A percentile compares a stretch with the other conserved stretches of the same genome.
Conservation (phyloP, 2,888 invertebrate species). For the Fragum fragum region DNA sequence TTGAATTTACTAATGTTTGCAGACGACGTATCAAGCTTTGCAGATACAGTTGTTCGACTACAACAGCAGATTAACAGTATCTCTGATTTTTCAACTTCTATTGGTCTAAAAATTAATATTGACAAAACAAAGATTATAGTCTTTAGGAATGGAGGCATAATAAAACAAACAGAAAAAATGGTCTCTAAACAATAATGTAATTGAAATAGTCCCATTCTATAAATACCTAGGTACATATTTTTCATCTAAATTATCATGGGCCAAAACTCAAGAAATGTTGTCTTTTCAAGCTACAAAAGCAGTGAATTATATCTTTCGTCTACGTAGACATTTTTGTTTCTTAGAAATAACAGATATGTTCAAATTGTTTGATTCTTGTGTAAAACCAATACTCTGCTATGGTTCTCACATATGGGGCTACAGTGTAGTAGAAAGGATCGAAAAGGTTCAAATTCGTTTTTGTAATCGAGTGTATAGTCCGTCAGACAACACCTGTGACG, state of each 20-base stretch:
- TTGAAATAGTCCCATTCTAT: conserved; percentile 33
- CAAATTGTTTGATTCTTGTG: conserved; percentile 28
- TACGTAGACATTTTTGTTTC: conserved; percentile 7
- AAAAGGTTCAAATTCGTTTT: conserved; percentile 39
- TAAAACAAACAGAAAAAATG: conserved; percentile 41
- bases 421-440: conserved; percentile 9
- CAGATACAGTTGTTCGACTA: conserved; percentile 19
- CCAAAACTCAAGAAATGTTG: conserved; percentile 10
- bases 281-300: conserved; percentile 19
- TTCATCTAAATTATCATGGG: conserved; percentile 27
- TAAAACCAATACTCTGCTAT: conserved; percentile 32
- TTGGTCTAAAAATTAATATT: conserved; percentile 13
- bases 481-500: conserved; percentile 25
- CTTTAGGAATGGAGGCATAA: conserved; percentile 28
- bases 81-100: conserved; percentile 11
- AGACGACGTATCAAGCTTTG: conserved; percentile 30
- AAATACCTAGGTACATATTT: conserved; percentile 43
- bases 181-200: conserved; percentile 7
- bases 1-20: conserved; percentile 26
- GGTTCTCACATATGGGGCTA: conserved; percentile 42
- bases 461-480: conserved; percentile 21
- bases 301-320: conserved; percentile 5
- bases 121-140: conserved; percentile 37
- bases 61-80: conserved; percentile 25
- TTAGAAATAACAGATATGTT: conserved; percentile 9